Evolutionary conservation across 1,140 invertebrate species (phyloP), one percentile per base, ranked within the genome.

Genomic region (Anthonomus grandis): DNA sequence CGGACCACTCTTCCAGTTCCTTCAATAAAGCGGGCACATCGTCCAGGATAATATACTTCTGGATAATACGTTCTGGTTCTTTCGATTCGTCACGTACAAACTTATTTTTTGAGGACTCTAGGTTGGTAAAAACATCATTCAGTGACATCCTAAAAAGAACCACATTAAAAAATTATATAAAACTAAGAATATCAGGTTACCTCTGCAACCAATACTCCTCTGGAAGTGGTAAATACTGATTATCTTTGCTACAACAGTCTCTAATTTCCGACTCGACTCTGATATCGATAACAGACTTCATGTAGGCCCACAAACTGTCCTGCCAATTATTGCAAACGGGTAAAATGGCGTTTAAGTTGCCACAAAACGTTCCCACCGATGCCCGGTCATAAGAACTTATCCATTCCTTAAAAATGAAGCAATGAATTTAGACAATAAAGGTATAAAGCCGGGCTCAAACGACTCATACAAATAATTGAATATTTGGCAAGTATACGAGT

Each of bases 221-320:
- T 6, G 84, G 91, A 75, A 90, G 81, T 42, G 75, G 68, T 8
- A 73, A 78, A 64, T 80, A 84, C 10, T 42, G 39, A 24, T 44
- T 61, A 66, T 73, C 64, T 77, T 58, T 81, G 4, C 59, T 60
- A 58, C 76, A 78, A 64, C 70, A 74, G 64, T 68, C 78, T 62
- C 78, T 60, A 61, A 81, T 69, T 77, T 79, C 71, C 71, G 77
- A 79, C 75, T 97, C 94, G 1, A 96, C 90, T 57, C 84, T 79
- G 12, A 88, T 82, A 72, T 97, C 93, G 53, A 96, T 83, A 62
- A 91, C 81, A 0, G 85, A 81, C 66, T 86, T 87, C 58, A 93
- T 79, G 70, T 93, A 86, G 8, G 91, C 90, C 94, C 94, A 97
- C 9, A 97, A 73, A 49, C 87, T 78, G 75, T 98, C 95, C 69